A percentile compares a stretch with the other conserved stretches of the same genome.
These are phyloP conservation scores for Amphiura filiformis DNA, from an alignment of 35 echinoderm and acorn worm species.

Conservation along the genomic window DNA sequence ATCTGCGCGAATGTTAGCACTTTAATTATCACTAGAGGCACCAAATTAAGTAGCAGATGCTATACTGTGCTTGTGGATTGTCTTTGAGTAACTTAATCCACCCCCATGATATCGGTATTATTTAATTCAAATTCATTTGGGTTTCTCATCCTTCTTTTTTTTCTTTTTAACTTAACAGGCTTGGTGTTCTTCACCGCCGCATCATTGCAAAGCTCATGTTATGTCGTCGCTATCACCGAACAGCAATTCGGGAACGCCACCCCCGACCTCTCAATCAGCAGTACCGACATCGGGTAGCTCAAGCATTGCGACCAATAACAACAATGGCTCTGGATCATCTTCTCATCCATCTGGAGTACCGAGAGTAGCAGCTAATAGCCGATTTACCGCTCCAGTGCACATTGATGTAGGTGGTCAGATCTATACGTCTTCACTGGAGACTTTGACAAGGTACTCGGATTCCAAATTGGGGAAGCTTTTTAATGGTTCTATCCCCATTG, in stretches of 20 bases:
- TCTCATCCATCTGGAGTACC: conserved; percentile 54
- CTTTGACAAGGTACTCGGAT: conserved; percentile 79
- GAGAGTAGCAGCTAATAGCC: conserved; percentile 75
- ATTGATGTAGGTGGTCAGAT: conserved; percentile 99
- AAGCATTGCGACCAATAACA: background rate
- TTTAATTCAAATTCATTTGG: conserved; percentile 4
- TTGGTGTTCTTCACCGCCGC: conserved; percentile 30
- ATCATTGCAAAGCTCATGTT: conserved; percentile 8
- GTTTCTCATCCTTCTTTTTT: background rate
- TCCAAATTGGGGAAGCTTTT: conserved; percentile 91
- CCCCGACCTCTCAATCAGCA: conserved; percentile 37
- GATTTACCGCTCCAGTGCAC: conserved; percentile 88
- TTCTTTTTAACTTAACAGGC: background rate
- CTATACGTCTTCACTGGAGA: conserved; percentile 93
- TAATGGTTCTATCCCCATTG: conserved; percentile 90
- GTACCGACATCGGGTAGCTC: conserved; percentile 15
- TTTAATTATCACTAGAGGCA: background rate
- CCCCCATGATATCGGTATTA: conserved; percentile 7
- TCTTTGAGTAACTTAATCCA: background rate
- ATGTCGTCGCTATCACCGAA: conserved; percentile 29
- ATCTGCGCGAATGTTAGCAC: background rate
- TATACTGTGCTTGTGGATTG: background rate
- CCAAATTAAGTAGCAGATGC: background rate
- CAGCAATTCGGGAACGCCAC: conserved; percentile 72
- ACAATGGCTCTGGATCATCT: background rate